These are phyloP conservation scores for Hydrocynus forskahlii DNA, from an alignment of 2,797 vertebrate genomes.

Conservation along the genomic window DNA sequence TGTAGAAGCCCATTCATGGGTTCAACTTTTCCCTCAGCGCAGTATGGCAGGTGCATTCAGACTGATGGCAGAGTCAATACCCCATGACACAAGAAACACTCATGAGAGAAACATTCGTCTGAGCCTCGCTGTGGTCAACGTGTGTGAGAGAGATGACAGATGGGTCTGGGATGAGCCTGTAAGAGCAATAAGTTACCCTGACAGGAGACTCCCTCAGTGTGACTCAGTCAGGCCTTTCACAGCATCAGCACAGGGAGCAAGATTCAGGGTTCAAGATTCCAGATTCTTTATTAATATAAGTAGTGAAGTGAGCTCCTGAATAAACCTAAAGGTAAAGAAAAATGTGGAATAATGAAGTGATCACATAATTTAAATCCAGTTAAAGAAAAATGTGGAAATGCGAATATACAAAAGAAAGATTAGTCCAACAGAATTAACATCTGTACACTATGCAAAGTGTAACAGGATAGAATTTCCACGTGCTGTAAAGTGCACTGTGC, in stretches of 20 bases:
- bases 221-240: background rate
- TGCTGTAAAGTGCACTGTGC: too few species aligned
- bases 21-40: background rate
- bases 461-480: too few species aligned
- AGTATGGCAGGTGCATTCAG: background rate
- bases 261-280: too few species aligned
- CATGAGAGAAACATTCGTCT: background rate
- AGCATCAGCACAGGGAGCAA: background rate
- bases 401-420: too few species aligned
- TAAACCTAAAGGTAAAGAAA: too few species aligned
- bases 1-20: background rate
- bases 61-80: background rate
- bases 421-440: too few species aligned
- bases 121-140: background rate
- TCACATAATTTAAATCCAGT: too few species aligned
- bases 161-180: background rate
- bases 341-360: too few species aligned
- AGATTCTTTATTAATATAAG: too few species aligned
- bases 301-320: too few species aligned
- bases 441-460: too few species aligned
- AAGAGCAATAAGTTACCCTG: background rate
- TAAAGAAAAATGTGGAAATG: too few species aligned
- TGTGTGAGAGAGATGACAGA: background rate
- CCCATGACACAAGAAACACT: background rate
- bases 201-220: background rate